Conservation (phyloP, 2,113 vertebrate species). For the Grus americana region DNA sequence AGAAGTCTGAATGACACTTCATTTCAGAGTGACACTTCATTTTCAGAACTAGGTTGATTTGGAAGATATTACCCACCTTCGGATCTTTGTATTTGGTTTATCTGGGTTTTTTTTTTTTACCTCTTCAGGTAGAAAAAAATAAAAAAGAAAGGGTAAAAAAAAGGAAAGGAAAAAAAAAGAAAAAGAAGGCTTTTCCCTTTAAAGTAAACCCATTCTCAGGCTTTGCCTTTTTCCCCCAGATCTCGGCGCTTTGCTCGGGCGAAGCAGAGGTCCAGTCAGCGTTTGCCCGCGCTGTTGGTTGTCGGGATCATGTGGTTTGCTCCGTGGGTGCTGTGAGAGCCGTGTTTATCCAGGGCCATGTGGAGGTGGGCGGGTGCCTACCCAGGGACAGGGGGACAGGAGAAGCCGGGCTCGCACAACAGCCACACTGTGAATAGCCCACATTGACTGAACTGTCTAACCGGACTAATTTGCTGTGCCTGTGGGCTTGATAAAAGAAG, state of each 20-base stretch:
- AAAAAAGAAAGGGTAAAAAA: too few relatives aligned
- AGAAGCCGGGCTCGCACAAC: slow-evolving; percentile 75
- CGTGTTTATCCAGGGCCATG: slow-evolving; percentile 76
- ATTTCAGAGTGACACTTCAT: background rate
- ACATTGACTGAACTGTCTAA: slow-evolving; percentile 82
- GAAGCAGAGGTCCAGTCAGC: background rate
- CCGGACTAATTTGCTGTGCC: slow-evolving; percentile 82
- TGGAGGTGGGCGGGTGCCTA: slow-evolving; percentile 80
- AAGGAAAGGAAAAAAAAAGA: too few relatives aligned
- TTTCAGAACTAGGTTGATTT: background rate
- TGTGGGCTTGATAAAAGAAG: slow-evolving; percentile 84
- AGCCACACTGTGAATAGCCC: slow-evolving; percentile 82
- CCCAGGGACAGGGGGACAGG: slow-evolving; percentile 75
- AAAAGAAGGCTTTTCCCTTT: background rate
- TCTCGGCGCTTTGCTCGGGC: background rate
- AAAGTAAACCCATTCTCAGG: background rate
- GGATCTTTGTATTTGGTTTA: background rate
- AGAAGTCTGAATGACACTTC: background rate
- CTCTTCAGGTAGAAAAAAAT: background rate
- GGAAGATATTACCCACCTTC: background rate
- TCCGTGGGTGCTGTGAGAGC: slow-evolving; percentile 65
- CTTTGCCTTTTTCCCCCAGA: background rate
- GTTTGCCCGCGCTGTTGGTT: slow-evolving; percentile 36
- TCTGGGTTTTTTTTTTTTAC: background rate
- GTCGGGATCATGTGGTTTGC: slow-evolving; percentile 73